These are phyloP conservation scores for Clitarchus hookeri DNA, from an alignment of 2,888 invertebrate species.

Conservation along the genomic window DNA sequence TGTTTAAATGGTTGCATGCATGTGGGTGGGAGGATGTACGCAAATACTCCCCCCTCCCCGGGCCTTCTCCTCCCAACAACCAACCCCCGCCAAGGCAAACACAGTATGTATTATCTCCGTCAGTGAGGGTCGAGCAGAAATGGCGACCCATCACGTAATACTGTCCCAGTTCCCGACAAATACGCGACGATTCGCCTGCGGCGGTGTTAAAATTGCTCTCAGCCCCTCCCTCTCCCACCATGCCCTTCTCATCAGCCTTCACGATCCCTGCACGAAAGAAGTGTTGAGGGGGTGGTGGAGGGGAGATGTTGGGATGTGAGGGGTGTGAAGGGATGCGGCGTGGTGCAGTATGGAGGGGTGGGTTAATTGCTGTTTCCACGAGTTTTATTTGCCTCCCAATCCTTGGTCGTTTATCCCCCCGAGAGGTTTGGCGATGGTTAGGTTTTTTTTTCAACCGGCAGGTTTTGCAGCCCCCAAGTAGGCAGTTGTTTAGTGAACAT, in stretches of 20 bases:
- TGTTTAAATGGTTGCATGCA: not conserved
- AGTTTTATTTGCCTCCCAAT: constrained; percentile 14
- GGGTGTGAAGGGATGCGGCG: not conserved
- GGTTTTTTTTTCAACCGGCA: not conserved
- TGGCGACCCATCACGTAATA: not conserved
- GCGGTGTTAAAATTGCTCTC: constrained; percentile 5
- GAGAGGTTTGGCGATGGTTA: not conserved
- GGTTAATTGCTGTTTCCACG: not conserved
- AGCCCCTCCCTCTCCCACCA: not conserved
- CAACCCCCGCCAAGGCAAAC: not conserved
- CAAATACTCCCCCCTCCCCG: not conserved
- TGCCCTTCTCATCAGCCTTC: not conserved
- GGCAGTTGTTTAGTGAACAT: too few species aligned
- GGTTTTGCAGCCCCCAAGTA: not conserved
- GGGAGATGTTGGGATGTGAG: not conserved
- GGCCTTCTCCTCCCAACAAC: not conserved
- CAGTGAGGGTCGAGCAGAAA: not conserved
- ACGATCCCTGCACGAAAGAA: too few species aligned
- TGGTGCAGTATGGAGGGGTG: not conserved
- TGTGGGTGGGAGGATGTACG: not conserved
- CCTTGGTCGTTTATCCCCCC: not conserved
- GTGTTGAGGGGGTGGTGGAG: too few species aligned
- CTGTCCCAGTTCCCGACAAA: not conserved
- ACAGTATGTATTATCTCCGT: not conserved
- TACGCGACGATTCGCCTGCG: not conserved